A percentile compares a stretch with the other conserved stretches of the same genome.
phyloP scores from a whole-genome alignment of 2,113 vertebrate genomes.

The Petromus typicus region DNA sequence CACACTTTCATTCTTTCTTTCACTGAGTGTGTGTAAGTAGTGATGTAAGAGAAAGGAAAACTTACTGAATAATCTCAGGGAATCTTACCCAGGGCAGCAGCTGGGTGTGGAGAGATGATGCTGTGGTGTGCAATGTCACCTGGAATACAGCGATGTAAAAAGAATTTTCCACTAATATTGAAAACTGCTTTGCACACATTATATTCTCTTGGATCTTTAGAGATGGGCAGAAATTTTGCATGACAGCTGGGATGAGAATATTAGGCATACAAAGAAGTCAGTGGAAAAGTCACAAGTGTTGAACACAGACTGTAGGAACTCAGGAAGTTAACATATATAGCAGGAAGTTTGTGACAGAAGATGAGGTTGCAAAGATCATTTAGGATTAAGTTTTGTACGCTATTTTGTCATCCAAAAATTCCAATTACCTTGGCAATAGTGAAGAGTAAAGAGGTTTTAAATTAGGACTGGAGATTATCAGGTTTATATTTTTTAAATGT shows the following conservation, averaged over 20 bases:
- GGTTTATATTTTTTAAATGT: background rate
- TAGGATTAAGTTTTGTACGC: background rate
- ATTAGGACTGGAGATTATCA: background rate
- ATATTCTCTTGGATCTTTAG: background rate
- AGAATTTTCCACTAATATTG: background rate
- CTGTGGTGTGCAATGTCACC: background rate
- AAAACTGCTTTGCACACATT: background rate
- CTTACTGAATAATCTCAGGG: background rate
- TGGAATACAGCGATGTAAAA: background rate
- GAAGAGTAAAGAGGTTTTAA: constrained; percentile 2
- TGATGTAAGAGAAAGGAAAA: background rate
- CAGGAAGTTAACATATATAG: background rate
- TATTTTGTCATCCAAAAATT: constrained; percentile 15
- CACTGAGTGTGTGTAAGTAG: background rate
- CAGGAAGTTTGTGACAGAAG: background rate
- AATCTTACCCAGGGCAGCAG: background rate
- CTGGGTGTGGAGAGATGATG: background rate
- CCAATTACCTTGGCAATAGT: background rate
- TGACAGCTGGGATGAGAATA: background rate
- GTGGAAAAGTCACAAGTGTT: background rate
- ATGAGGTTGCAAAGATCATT: background rate
- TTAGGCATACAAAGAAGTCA: background rate
- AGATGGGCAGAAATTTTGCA: background rate
- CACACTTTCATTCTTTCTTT: background rate
- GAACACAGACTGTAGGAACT: background rate